Conservation (phyloP, 2,888 invertebrate genomes). For the Drosophila silvestris region DNA sequence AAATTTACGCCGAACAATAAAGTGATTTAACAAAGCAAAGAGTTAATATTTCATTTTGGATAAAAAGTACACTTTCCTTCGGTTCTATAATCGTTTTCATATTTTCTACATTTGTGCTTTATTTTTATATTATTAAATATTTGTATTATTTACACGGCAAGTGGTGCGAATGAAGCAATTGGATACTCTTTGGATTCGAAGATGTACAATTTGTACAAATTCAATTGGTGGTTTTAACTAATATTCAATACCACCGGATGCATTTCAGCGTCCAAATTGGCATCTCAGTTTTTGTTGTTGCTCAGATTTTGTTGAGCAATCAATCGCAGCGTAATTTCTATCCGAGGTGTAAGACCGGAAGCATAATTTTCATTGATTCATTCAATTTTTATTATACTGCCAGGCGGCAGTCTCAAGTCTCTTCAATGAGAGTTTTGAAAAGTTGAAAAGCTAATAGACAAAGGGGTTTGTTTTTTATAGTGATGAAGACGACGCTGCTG, state of each 20-base stretch:
- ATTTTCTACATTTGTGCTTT: neutral
- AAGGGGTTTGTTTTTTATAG: neutral
- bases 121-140: neutral
- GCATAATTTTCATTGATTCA: slow-evolving; percentile 10
- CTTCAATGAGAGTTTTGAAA: neutral
- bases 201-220: neutral
- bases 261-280: neutral
- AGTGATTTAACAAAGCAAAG: neutral
- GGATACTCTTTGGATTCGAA: neutral
- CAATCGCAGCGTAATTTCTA: neutral
- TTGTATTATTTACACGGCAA: neutral
- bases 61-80: too few species aligned
- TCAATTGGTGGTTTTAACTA: rapidly evolving
- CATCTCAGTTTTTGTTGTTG: neutral
- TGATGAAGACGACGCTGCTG: neutral
- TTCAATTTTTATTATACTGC: neutral
- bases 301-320: neutral
- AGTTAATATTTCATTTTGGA: neutral
- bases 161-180: neutral
- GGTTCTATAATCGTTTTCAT: neutral
- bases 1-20: neutral
- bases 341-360: neutral
- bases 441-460: neutral
- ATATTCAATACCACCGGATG: neutral
- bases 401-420: neutral